phyloP scores from a whole-genome alignment of 2,113 vertebrate genomes.

The Probosciger aterrimus region DNA sequence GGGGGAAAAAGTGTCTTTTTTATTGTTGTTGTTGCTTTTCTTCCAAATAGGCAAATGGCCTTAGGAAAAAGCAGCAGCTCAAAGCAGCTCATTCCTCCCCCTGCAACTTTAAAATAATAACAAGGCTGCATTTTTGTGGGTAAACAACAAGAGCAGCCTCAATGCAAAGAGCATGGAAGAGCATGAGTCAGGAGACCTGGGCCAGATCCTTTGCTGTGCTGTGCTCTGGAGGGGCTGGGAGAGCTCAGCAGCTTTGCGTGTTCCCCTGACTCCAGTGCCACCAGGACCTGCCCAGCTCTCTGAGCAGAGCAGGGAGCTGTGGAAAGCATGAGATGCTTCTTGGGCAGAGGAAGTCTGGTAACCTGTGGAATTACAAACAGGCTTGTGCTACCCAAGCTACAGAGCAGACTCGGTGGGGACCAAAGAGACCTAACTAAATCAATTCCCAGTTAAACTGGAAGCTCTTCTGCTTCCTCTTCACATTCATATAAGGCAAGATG shows the following conservation, averaged over 20 bases:
- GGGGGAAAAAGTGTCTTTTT: background rate
- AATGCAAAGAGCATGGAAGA: background rate
- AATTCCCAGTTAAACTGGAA: background rate
- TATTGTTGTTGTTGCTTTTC: background rate
- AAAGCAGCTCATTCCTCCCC: background rate
- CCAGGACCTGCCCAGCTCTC: background rate
- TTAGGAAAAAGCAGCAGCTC: background rate
- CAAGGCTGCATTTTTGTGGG: background rate
- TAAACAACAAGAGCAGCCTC: background rate
- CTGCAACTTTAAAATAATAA: background rate
- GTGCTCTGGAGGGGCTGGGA: fast-evolving
- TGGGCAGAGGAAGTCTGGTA: background rate
- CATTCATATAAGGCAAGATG: background rate
- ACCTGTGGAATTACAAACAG: background rate
- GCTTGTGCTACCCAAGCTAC: background rate
- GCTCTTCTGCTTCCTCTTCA: background rate
- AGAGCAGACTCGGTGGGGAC: background rate
- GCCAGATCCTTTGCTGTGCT: background rate
- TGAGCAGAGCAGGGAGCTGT: background rate
- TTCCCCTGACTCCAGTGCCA: fast-evolving
- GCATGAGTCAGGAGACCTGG: background rate
- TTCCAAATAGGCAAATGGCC: background rate
- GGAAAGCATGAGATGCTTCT: background rate
- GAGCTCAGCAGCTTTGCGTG: background rate
- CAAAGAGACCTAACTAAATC: background rate